These are phyloP conservation scores for Xestobium rufovillosum DNA, from an alignment of 2,888 invertebrate species.

Conservation along the genomic window DNA sequence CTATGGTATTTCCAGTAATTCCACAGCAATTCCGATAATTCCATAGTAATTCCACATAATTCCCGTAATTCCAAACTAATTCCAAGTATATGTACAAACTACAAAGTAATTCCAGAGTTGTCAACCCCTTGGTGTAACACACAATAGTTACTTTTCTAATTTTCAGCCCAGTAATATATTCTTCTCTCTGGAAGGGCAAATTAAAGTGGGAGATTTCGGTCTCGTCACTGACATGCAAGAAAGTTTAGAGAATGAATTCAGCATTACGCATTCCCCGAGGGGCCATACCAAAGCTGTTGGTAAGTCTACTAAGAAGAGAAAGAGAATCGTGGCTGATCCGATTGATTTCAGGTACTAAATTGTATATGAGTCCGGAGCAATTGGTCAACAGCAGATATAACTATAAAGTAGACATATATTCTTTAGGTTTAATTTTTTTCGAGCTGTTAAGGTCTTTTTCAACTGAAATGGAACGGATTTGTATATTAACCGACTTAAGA, in stretches of 20 bases:
- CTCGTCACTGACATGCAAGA: slow-evolving; percentile 85
- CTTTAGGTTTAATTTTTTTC: slow-evolving; percentile 87
- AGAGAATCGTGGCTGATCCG: not conserved
- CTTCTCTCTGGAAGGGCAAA: slow-evolving; percentile 80
- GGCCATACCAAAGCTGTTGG: slow-evolving; percentile 60
- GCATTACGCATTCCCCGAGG: slow-evolving; percentile 18
- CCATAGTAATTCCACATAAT: too few species aligned
- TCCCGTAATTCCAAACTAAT: too few species aligned
- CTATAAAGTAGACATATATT: slow-evolving; percentile 92
- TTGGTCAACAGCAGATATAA: slow-evolving; percentile 65
- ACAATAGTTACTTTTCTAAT: too few species aligned
- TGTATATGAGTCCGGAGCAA: slow-evolving; percentile 99
- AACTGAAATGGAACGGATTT: slow-evolving; percentile 84
- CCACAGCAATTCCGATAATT: too few species aligned
- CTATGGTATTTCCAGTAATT: too few species aligned
- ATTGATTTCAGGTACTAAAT: slow-evolving; percentile 63
- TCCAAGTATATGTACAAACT: too few species aligned
- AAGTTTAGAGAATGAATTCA: slow-evolving; percentile 43
- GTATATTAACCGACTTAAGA: slow-evolving; percentile 57
- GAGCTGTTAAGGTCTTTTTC: slow-evolving; percentile 84
- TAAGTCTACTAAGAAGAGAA: slow-evolving; percentile 33
- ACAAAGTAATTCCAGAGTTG: too few species aligned
- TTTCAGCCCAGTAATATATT: slow-evolving; percentile 82
- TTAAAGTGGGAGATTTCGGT: slow-evolving; percentile 98
- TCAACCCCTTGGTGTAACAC: too few species aligned